These are phyloP conservation scores for Holacanthella duospinosa DNA, from an alignment of 2,888 invertebrate species.

Conservation along the genomic window DNA sequence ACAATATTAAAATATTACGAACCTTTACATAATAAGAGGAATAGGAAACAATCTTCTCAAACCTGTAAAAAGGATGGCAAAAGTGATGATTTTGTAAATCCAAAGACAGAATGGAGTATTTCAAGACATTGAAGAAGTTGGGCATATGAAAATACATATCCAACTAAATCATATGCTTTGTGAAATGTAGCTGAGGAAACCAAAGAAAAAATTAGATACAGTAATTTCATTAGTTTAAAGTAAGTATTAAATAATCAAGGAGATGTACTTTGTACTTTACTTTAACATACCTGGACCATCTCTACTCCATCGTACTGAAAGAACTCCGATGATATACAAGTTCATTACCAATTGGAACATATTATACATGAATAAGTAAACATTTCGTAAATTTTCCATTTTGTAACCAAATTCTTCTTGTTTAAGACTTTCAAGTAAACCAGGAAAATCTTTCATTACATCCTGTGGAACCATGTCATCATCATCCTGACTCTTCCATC, in stretches of 20 bases:
- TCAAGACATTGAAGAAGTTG: conserved; percentile 76
- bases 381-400: conserved; percentile 58
- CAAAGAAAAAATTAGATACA: no score
- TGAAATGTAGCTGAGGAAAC: conserved; percentile 59
- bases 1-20: background rate
- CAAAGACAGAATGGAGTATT: conserved; percentile 77
- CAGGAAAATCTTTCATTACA: conserved; percentile 65
- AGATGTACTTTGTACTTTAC: conserved; percentile 10
- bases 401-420: conserved; percentile 39
- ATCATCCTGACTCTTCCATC: conserved; percentile 70
- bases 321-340: conserved; percentile 60
- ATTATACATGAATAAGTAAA: conserved; percentile 79
- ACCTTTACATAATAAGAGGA: background rate
- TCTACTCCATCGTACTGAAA: conserved; percentile 61
- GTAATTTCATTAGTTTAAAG: background rate
- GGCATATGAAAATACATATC: conserved; percentile 65
- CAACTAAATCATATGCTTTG: conserved; percentile 61
- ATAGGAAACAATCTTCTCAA: conserved; percentile 10
- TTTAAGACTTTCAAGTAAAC: conserved; percentile 44
- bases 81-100: conserved; percentile 69
- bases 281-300: conserved; percentile 54
- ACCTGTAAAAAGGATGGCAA: conserved; percentile 64
- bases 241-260: background rate
- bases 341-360: conserved; percentile 79
- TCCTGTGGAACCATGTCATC: conserved; percentile 57